Evolutionary conservation across 2,113 vertebrate genomes (phyloP).

Genomic region (Chitala chitala): DNA sequence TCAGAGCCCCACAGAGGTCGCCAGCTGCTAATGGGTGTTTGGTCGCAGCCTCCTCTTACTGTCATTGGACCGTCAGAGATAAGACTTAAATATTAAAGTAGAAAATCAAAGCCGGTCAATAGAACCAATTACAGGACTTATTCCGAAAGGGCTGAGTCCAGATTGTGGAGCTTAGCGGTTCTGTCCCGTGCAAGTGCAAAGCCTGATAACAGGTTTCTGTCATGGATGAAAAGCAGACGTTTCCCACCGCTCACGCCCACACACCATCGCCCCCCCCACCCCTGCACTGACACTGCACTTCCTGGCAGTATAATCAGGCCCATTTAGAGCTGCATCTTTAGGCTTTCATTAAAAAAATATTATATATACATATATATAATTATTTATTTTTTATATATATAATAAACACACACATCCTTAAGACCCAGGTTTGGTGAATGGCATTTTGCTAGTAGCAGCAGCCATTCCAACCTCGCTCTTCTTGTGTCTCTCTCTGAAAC

Average conservation of each 20-base stretch:
- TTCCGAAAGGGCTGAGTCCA: constrained; percentile 5
- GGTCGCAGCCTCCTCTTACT: constrained; percentile 15
- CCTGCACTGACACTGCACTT: no score
- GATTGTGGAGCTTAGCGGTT: constrained; percentile 43
- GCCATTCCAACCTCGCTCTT: not conserved
- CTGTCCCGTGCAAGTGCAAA: constrained; percentile 27
- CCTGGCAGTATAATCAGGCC: no score
- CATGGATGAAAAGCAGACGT: constrained; percentile 27
- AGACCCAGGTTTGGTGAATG: constrained; percentile 1
- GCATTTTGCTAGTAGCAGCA: constrained; percentile 13
- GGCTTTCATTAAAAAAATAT: constrained; percentile 16
- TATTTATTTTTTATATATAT: not conserved
- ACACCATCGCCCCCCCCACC: not conserved
- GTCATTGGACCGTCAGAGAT: constrained; percentile 35
- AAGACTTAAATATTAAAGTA: constrained; percentile 34
- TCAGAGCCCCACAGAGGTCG: constrained; percentile 28
- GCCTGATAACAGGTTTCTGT: constrained; percentile 26
- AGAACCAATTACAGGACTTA: constrained; percentile 45
- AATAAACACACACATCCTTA: not conserved
- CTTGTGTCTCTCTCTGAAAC: not conserved
- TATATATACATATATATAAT: no score
- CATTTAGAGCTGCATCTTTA: constrained; percentile 4
- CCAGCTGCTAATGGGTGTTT: constrained; percentile 15
- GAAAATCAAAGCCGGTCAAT: constrained; percentile 42
- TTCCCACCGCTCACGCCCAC: not conserved